Percentiles rank a stretch among this genome's conserved stretches.
These are phyloP conservation scores for Mylabris sibirica DNA, from an alignment of 2,888 invertebrate species.

Conservation along the genomic window DNA sequence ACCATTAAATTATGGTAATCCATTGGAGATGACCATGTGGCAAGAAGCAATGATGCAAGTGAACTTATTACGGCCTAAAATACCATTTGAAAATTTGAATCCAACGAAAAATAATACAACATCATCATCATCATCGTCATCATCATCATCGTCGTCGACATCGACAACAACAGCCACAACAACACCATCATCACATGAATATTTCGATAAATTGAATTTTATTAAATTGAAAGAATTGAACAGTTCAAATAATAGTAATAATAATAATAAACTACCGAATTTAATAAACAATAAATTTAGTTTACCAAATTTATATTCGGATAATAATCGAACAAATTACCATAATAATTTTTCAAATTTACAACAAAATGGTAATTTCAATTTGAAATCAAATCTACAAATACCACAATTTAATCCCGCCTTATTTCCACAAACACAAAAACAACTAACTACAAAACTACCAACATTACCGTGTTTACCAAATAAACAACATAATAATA, in stretches of 20 bases:
- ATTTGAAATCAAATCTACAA: constrained; percentile 47
- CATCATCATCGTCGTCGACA: not conserved
- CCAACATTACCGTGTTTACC: constrained; percentile 46
- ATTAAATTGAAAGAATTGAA: constrained; percentile 23
- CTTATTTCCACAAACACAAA: constrained; percentile 38
- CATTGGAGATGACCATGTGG: constrained; percentile 72
- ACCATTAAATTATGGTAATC: constrained; percentile 64
- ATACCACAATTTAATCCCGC: constrained; percentile 52
- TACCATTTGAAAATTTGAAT: constrained; percentile 48
- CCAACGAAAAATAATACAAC: constrained; percentile 33
- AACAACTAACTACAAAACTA: constrained; percentile 17
- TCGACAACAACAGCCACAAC: not conserved
- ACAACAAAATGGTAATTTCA: constrained; percentile 31
- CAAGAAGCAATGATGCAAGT: constrained; percentile 70
- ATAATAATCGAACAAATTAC: constrained; percentile 37
- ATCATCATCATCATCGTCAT: not conserved
- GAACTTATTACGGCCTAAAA: constrained; percentile 52
- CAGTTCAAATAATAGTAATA: constrained; percentile 21
- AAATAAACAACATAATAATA: constrained; percentile 29
- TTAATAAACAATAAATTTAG: constrained; percentile 23
- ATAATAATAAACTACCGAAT: constrained; percentile 29
- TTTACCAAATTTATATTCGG: constrained; percentile 37
- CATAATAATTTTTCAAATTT: constrained; percentile 50
- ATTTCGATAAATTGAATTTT: constrained; percentile 43
- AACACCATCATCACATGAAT: constrained; percentile 34